Conservation (phyloP, 37 sponge, comb jelly and placozoan species). For the Crambe crambe region DNA sequence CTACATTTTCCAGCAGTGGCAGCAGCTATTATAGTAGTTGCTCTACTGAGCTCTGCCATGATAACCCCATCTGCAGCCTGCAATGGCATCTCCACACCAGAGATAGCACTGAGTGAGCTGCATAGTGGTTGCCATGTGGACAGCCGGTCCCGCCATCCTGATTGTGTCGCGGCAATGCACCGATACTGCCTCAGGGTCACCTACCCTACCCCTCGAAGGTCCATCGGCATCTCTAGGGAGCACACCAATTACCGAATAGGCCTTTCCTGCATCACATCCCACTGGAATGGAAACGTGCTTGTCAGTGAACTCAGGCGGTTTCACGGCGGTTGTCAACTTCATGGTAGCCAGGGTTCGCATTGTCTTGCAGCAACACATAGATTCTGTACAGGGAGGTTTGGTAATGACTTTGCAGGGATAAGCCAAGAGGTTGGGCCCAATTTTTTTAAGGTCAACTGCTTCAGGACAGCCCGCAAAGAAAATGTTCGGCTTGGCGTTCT, state of each 20-base stretch:
- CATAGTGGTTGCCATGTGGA: conserved; percentile 3
- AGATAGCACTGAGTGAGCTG: conserved; percentile 7
- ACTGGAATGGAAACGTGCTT: conserved; percentile 3
- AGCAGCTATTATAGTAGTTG: too few relatives aligned
- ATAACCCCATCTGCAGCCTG: too few relatives aligned
- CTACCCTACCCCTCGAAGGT: neutral
- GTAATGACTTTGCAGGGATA: neutral
- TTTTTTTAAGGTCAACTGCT: neutral
- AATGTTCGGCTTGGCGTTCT: neutral
- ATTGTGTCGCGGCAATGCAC: conserved; percentile 24
- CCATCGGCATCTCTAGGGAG: neutral
- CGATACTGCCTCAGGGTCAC: neutral
- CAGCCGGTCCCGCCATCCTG: neutral
- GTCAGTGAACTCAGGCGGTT: neutral
- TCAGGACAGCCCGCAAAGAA: neutral
- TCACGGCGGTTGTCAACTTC: neutral
- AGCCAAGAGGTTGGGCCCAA: conserved; percentile 7
- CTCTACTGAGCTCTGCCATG: too few relatives aligned
- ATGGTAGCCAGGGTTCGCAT: neutral
- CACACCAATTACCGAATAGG: neutral
- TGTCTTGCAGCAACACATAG: conserved; percentile 11
- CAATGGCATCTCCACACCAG: neutral
- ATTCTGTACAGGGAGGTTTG: neutral
- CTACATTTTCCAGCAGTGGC: too few relatives aligned
- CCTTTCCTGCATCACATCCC: neutral